Conservation (phyloP, 2,797 vertebrate genomes). For the Melanotaenia trifasciata region DNA sequence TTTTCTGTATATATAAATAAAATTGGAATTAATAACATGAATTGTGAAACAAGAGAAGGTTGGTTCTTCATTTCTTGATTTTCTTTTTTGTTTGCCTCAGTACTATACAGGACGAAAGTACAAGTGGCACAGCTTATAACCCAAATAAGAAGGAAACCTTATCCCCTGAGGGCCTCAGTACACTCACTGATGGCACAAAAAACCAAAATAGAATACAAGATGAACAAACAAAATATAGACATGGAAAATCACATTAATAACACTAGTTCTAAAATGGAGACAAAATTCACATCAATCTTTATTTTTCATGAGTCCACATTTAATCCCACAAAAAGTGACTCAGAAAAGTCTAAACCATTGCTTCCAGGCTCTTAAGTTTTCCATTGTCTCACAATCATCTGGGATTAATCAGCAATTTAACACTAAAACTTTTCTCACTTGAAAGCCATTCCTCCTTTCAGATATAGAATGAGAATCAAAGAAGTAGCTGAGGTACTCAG, state of each 20-base stretch:
- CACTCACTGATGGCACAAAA: not conserved
- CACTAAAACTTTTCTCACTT: not conserved
- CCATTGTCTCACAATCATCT: not conserved
- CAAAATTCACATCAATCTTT: too few relatives aligned
- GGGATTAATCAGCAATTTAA: not conserved
- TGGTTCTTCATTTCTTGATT: not conserved
- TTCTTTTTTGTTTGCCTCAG: not conserved
- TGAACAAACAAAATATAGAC: not conserved
- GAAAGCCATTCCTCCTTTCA: too few relatives aligned
- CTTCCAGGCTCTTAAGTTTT: not conserved
- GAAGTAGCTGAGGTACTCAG: too few relatives aligned
- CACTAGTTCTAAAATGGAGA: too few relatives aligned
- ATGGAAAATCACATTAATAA: too few relatives aligned
- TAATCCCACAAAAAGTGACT: not conserved
- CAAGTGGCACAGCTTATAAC: constrained; percentile 1
- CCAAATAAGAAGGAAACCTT: not conserved
- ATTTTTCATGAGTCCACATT: not conserved
- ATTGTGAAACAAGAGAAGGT: not conserved
- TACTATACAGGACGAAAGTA: not conserved
- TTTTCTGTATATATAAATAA: not conserved
- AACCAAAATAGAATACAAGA: not conserved
- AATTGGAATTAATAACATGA: not conserved
- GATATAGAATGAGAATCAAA: too few relatives aligned
- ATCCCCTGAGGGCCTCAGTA: not conserved
- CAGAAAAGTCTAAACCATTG: not conserved